Base-by-base conservation (phyloP, 2,797 vertebrate genomes). In the Pampus argenteus region DNA sequence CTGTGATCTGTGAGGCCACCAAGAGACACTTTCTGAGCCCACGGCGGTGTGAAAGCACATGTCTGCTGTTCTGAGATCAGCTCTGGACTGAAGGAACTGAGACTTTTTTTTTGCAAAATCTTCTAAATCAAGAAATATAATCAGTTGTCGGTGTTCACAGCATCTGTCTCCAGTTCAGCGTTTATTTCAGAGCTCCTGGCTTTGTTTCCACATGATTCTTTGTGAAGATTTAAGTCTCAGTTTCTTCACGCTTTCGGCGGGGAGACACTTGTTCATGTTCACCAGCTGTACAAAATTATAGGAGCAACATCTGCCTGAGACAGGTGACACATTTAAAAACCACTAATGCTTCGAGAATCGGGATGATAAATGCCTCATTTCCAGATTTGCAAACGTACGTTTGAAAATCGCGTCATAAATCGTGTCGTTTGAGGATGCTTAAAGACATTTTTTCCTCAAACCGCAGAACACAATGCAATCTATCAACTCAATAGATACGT, bases 121-220 rank as follows among this genome's bases (percentile, higher is more conserved):
- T 42, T 78, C 42, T 77, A 69, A 85, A 80, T 78, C 70, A 47
- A 66, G 65, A 84, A 84, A 80, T 57, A 76, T 63, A 81, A 84
- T 45, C 72, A 44, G 50, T 80, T 78, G 71, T 88, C 73, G 67
- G 52, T 52, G 66, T 82, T 78, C 57, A 50, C 61, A 67, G 40
- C 56, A 31, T 71, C 70, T 40, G 38, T 71, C 68, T 78, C 62
- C 65, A 3, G 51, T 66, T 66, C 68, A 29, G 34, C 2, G 45
- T 48, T 60, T 23, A 6, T 28, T 54, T 44, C 74, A 51, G 64
- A 47, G 31, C 47, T 78, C 22, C 65, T 50, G 22, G 51, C 66
- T 71, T 61, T 68, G 29, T 81, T 56, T 75, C 29, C n/a, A 31
- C n/a, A 0, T 11, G 50, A 10, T 31, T 54, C 71, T 36, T n/a